A percentile compares a stretch with the other conserved stretches of the same genome.
These are phyloP conservation scores for Paramuricea clavata DNA, from an alignment of 92 coral and sea anemone genomes.

Conservation along the genomic window DNA sequence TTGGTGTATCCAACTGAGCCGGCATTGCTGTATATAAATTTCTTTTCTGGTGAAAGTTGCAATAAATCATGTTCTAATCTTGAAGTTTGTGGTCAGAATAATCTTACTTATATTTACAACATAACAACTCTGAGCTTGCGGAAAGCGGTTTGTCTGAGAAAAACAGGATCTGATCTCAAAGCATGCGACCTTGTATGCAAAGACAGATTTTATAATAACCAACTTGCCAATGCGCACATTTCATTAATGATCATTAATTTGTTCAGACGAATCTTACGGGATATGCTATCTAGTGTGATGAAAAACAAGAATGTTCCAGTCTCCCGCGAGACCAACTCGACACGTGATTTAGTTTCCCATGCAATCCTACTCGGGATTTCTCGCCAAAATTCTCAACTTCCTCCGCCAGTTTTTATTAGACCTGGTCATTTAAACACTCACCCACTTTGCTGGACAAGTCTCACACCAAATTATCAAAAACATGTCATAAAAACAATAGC, in stretches of 20 bases:
- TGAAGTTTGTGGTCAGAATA: constrained; percentile 74
- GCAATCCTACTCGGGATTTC: neutral
- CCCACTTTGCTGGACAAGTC: constrained; percentile 63
- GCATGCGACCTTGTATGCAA: constrained; percentile 6
- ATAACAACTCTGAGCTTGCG: constrained; percentile 78
- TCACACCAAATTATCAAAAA: constrained; percentile 63
- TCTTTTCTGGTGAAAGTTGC: constrained; percentile 29
- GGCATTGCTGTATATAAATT: constrained; percentile 55
- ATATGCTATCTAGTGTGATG: neutral
- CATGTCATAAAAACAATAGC: constrained; percentile 36
- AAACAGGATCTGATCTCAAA: neutral
- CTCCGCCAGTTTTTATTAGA: constrained; percentile 38
- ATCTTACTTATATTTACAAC: constrained; percentile 73
- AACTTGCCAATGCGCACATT: constrained; percentile 46
- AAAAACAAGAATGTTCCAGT: neutral
- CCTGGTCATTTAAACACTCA: constrained; percentile 5
- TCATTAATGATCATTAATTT: constrained; percentile 59
- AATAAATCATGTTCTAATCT: constrained; percentile 48
- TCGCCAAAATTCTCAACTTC: neutral
- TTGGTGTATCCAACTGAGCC: constrained; percentile 55
- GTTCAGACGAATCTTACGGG: constrained; percentile 28
- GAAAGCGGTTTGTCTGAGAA: constrained; percentile 71
- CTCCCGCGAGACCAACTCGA: neutral
- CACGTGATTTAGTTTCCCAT: neutral
- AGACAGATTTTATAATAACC: constrained; percentile 48